Evolutionary conservation across 1,140 invertebrate genomes (phyloP), one percentile per base, ranked within the genome.

Genomic region (Brachionus angularis): DNA sequence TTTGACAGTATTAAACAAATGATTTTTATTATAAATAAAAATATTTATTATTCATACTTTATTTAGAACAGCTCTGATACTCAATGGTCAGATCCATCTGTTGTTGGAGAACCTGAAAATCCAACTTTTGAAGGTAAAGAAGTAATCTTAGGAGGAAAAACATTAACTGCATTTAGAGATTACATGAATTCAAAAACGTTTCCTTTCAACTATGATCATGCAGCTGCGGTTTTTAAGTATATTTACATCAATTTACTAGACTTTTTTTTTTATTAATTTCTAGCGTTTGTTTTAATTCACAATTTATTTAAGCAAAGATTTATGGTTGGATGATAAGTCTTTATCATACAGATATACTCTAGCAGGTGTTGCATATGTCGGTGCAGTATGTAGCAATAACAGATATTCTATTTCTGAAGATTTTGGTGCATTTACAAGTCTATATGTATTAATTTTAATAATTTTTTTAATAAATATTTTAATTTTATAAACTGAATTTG

Each of bases 161-260:
- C 47, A 16, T 33, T 67, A 33, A 44, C 27, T 21, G 3, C 18
- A 14, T 67, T 67, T 5, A 47, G 14, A 33, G 33, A 31, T 33
- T 67, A 47, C 25, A 67, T 67, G 62, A 46, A 67, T 27, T 67
- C 62, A 34, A 46, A 34, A 23, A 67, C 23, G 18, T 50, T 49
- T 67, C 62, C 62, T 8, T 67, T 67, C 25, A 18, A 46, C 31
- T 67, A 47, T 29, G 62, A 67, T 36, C 62, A 67, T 16, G 62
- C 62, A 67, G 47, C 47, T 39, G 62, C 27, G 2, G 12, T 67
- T 5, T 47, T 67, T 25, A 67, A 50, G 62, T 67, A 47, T 36
- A 18, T 16, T 8, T 23, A n/a, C 25, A 21, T n/a, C 23, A 10
- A 23, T n/a, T n/a, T n/a, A n/a, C n/a, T n/a, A n/a, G n/a, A 29